Percentiles rank a stretch among this genome's conserved stretches.
Conservation (phyloP, 2,797 vertebrate genomes). For the Nasua narica region DNA sequence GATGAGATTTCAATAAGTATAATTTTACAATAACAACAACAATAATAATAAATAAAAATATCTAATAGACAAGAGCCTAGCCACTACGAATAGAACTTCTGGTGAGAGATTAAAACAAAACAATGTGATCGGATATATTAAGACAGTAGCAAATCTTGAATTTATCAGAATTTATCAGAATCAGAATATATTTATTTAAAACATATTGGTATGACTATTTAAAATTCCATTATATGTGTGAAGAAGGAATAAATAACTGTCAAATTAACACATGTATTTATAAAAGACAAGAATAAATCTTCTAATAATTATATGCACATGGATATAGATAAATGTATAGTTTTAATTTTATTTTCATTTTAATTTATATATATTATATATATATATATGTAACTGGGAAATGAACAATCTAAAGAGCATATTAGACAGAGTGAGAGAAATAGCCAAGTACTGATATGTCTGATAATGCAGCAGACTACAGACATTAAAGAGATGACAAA, state of each 20-base stretch:
- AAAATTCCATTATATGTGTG: not conserved
- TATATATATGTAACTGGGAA: not conserved
- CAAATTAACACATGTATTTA: not conserved
- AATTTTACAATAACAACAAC: not conserved
- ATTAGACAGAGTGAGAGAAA: not conserved
- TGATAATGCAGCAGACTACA: not conserved
- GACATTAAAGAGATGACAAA: not conserved
- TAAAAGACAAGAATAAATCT: not conserved
- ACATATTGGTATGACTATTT: not conserved
- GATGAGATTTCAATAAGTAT: not conserved
- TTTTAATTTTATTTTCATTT: not conserved
- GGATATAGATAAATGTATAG: not conserved
- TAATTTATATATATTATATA: not conserved
- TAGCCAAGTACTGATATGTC: not conserved
- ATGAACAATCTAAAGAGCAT: not conserved
- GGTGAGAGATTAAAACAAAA: not conserved
- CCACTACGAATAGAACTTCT: not conserved
- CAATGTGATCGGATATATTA: not conserved
- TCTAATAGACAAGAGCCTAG: not conserved
- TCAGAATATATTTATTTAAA: not conserved
- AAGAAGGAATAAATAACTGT: not conserved
- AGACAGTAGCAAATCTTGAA: not conserved
- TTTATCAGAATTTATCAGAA: too few relatives aligned
- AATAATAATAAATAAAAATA: not conserved
- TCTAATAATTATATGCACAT: not conserved